These are phyloP conservation scores for Lepilemur septentrionalis DNA, from an alignment of 2,797 vertebrate genomes.

Conservation along the genomic window DNA sequence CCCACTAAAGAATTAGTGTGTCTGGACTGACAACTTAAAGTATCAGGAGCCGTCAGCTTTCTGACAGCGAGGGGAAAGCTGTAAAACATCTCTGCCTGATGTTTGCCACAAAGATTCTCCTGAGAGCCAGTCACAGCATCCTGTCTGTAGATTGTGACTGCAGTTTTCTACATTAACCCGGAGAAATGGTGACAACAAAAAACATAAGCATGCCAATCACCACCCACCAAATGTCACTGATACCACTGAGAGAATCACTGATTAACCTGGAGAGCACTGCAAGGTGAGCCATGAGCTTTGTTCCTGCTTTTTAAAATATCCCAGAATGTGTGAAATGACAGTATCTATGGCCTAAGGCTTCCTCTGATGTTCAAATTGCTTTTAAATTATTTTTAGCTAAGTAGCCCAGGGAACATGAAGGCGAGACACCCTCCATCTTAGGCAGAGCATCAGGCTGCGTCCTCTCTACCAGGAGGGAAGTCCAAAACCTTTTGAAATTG, in stretches of 20 bases:
- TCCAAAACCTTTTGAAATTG: neutral
- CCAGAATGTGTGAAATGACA: neutral
- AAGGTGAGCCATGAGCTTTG: neutral
- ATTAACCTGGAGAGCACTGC: neutral
- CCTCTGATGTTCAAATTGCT: neutral
- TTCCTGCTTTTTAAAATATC: neutral
- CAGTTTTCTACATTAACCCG: neutral
- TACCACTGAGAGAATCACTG: neutral
- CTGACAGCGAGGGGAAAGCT: neutral
- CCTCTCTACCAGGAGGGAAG: too few species aligned
- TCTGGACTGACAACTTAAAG: neutral
- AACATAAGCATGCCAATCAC: neutral
- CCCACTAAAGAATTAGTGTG: neutral
- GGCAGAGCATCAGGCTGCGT: too few species aligned
- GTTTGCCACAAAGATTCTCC: neutral
- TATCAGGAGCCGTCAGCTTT: constrained; percentile 3
- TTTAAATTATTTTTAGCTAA: neutral
- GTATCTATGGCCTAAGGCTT: neutral
- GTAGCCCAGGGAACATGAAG: neutral
- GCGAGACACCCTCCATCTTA: accelerated
- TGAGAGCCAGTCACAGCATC: neutral
- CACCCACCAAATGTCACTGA: neutral
- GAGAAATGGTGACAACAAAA: neutral
- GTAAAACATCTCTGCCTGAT: neutral
- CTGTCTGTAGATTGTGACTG: neutral